Evolutionary conservation across 2,797 vertebrate genomes (phyloP), one percentile per base, ranked within the genome.

Genomic region (Rhinella marina): DNA sequence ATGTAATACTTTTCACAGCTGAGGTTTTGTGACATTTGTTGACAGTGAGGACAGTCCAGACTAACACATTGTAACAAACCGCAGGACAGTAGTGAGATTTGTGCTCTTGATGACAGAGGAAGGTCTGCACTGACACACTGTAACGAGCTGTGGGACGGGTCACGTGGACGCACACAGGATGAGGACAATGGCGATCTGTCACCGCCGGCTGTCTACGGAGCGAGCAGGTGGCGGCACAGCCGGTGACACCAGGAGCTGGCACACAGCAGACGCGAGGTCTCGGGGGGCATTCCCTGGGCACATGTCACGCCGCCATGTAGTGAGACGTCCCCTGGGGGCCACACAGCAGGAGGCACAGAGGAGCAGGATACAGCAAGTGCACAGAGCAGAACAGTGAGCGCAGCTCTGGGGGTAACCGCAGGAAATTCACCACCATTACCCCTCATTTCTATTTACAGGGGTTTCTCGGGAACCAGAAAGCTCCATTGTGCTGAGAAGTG

Each of bases 231-330:
- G 17, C 13, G 13, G 25, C 16, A 17, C 19, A 17, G 59, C 48
- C 27, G 1, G 56, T 25, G 23, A 12, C 66, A 14, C 14, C 2
- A 16, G 11, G 1, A 9, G 29, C 3, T 12, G 72, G 57, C 83
- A 75, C 70, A 76, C n/a, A 41, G 83, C 68, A n/a, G 82, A 61
- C 11, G n/a, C 23, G 61, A 62, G 61, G 56, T 77, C 72, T 62
- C 73, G 1, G 41, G 57, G 48, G 84, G 59, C 12, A 41, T 84
- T 48, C 56, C 54, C 5, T 17, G 19, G 48, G 25, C 70, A 85
- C 83, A 52, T 19, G 23, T 17, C 10, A 52, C 19, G n/a, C 21
- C n/a, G 54, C 76, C 14, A 16, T 27, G 16, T 17, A 57, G 72
- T 64, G 59, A 85, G 57, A 64, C 57, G 78, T 27, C 19, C 41